A percentile compares a stretch with the other conserved stretches of the same genome.
These are phyloP conservation scores for Amphipyra tragopoginis DNA, from an alignment of 2,888 invertebrate genomes.

Conservation along the genomic window DNA sequence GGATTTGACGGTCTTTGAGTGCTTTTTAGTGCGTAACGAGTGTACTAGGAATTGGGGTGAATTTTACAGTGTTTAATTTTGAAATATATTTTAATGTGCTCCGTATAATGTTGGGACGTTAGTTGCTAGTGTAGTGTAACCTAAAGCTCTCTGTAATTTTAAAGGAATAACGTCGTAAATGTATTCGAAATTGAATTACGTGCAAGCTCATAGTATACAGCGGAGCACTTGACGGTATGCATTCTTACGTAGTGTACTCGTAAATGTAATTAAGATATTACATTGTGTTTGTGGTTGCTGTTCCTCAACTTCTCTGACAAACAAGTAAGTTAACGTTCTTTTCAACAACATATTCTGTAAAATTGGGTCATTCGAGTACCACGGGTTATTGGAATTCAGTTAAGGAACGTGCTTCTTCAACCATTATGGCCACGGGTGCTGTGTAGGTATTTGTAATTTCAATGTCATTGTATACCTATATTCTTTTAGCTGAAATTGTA, in stretches of 20 bases:
- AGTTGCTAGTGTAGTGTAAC: no score
- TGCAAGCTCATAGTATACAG: neutral
- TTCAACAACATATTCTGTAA: no score
- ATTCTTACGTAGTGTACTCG: neutral
- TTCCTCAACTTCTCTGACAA: neutral
- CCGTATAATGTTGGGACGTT: neutral
- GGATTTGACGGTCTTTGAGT: slow-evolving; percentile 63
- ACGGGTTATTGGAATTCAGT: no score
- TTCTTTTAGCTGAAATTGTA: no score
- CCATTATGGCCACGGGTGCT: no score
- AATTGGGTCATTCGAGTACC: no score
- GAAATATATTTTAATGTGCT: slow-evolving; percentile 8
- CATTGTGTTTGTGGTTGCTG: neutral
- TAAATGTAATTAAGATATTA: neutral
- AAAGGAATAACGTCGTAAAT: slow-evolving; percentile 4
- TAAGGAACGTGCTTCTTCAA: no score
- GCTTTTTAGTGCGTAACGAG: slow-evolving; percentile 56
- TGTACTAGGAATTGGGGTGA: slow-evolving; percentile 17
- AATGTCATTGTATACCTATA: no score
- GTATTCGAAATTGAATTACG: slow-evolving; percentile 6
- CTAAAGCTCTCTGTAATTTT: neutral
- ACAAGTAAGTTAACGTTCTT: slow-evolving; percentile 8
- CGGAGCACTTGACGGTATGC: neutral
- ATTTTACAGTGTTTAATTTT: slow-evolving; percentile 20
- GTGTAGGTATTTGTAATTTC: no score